Evolutionary conservation across 2,888 invertebrate species (phyloP).

Genomic region (Spodoptera picta): DNA sequence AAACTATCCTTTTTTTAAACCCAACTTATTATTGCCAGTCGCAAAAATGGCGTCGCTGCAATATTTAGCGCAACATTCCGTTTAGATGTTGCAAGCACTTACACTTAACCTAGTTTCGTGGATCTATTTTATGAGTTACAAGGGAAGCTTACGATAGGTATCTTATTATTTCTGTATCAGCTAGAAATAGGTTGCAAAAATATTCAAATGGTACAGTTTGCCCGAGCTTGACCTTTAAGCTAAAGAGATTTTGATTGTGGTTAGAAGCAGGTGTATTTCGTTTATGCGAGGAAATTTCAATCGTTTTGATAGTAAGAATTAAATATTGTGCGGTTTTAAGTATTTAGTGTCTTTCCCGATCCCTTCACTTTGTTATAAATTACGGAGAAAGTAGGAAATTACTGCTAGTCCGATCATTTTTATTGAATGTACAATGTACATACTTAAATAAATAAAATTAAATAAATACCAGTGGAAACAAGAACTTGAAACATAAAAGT

Average conservation of each 20-base stretch:
- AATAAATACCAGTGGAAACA: too few relatives aligned
- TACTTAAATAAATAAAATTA: too few relatives aligned
- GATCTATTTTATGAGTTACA: conserved; percentile 43
- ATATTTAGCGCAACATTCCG: conserved; percentile 23
- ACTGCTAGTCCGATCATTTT: too few relatives aligned
- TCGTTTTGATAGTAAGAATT: too few relatives aligned
- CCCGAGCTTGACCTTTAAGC: conserved; percentile 15
- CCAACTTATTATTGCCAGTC: conserved; percentile 3
- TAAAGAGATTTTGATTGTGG: conserved; percentile 8
- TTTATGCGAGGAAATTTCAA: background rate
- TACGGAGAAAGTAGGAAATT: too few relatives aligned
- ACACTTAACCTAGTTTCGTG: conserved; percentile 47
- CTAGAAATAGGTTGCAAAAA: conserved; percentile 20
- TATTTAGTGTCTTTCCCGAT: too few relatives aligned
- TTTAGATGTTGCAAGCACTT: conserved; percentile 31
- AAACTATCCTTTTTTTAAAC: too few relatives aligned
- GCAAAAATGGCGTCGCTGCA: conserved; percentile 13
- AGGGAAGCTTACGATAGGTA: conserved; percentile 24
- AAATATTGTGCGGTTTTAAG: too few relatives aligned
- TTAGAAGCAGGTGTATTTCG: background rate
- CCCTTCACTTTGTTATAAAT: too few relatives aligned
- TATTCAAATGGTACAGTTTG: conserved; percentile 20
- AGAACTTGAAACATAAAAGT: too few relatives aligned
- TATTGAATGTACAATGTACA: too few relatives aligned
- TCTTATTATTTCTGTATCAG: conserved; percentile 45